phyloP scores from a whole-genome alignment of 2,797 vertebrate species.

The Pantherophis vulpinus region DNA sequence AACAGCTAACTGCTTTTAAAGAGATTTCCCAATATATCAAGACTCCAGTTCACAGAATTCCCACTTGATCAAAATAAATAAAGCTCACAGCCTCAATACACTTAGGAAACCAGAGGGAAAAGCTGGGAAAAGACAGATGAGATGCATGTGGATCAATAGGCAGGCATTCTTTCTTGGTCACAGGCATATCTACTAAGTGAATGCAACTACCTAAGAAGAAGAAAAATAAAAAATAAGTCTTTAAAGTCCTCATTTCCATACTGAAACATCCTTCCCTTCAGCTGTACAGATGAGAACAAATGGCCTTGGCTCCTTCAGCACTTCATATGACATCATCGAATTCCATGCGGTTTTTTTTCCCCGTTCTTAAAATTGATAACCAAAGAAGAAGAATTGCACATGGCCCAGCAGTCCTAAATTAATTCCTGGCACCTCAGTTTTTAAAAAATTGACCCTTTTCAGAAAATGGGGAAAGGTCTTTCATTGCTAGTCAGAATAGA shows the following conservation, averaged over 20 bases:
- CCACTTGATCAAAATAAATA: background rate
- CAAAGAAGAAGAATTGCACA: background rate
- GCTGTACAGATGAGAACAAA: background rate
- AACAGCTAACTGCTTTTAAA: background rate
- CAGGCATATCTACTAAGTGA: background rate
- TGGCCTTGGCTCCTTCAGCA: background rate
- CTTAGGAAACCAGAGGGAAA: background rate
- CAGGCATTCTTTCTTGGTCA: background rate
- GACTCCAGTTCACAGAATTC: background rate
- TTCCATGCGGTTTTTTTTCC: background rate
- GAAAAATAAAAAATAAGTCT: background rate
- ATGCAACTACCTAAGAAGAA: background rate
- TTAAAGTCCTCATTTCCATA: background rate
- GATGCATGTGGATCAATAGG: background rate
- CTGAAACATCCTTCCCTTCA: background rate
- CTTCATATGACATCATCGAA: background rate
- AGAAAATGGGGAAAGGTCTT: background rate
- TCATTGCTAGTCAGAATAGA: background rate
- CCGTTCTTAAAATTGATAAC: background rate
- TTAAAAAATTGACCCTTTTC: background rate
- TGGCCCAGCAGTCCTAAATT: background rate
- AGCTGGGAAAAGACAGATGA: background rate
- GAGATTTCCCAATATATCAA: background rate
- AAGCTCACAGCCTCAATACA: background rate
- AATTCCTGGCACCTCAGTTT: background rate